A percentile compares a stretch with the other conserved stretches of the same genome.
Conservation (phyloP, 2,797 vertebrate genomes). For the Strix occidentalis region DNA sequence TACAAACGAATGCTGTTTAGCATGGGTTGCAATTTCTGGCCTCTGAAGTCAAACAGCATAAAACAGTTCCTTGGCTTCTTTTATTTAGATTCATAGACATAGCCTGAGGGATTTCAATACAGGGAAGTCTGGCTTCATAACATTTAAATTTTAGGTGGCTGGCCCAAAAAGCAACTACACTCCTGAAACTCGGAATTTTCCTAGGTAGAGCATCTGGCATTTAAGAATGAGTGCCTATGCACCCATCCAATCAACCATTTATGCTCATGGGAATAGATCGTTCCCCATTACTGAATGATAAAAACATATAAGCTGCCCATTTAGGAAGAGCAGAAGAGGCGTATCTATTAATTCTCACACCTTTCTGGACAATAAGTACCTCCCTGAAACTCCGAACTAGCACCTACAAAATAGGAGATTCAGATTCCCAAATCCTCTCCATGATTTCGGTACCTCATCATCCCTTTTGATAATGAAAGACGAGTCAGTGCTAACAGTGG, state of each 20-base stretch:
- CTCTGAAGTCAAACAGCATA: background rate
- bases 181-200: background rate
- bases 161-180: background rate
- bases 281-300: background rate
- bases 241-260: background rate
- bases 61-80: background rate
- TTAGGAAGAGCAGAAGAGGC: background rate
- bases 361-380: background rate
- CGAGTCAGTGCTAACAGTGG: background rate
- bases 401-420: background rate
- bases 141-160: background rate
- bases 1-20: background rate
- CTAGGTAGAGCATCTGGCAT: background rate
- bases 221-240: background rate
- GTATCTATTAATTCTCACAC: background rate
- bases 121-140: background rate
- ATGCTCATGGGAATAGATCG: background rate
- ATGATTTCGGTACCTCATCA: background rate
- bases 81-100: background rate
- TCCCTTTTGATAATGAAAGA: background rate
- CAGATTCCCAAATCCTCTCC: background rate
- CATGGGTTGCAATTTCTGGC: background rate
- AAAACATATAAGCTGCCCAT: background rate
- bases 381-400: background rate
- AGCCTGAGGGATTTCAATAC: background rate